These are phyloP conservation scores for Harpagus bidentatus DNA, from an alignment of 2,113 vertebrate species.

Conservation along the genomic window DNA sequence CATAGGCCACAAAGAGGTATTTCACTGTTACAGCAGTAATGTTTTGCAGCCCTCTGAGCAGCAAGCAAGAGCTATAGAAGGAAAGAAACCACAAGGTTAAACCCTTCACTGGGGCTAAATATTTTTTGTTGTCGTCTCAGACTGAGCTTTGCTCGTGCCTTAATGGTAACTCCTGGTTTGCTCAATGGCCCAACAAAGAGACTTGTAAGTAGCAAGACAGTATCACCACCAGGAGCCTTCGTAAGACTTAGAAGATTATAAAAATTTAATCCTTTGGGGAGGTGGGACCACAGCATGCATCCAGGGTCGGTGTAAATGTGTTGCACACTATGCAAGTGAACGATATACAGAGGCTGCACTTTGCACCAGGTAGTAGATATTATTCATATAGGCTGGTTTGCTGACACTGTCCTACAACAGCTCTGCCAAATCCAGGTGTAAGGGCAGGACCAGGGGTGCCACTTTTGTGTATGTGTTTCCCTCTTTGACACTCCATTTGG, in stretches of 20 bases:
- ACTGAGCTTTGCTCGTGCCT: background rate
- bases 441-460: background rate
- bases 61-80: background rate
- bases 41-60: background rate
- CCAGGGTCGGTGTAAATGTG: background rate
- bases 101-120: background rate
- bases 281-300: background rate
- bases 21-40: background rate
- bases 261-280: background rate
- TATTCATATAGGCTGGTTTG: background rate
- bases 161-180: background rate
- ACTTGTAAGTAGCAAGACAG: background rate
- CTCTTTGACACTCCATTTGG: background rate
- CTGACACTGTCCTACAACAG: background rate
- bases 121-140: background rate
- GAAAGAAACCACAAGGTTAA: background rate
- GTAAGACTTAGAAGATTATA: background rate
- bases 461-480: background rate
- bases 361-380: no score
- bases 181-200: background rate
- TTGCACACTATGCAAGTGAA: rapidly evolving
- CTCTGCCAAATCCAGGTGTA: background rate
- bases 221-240: background rate
- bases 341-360: background rate
- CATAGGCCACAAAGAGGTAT: background rate